phyloP scores from a whole-genome alignment of 2,113 vertebrate genomes.

The Cyrtonyx montezumae region DNA sequence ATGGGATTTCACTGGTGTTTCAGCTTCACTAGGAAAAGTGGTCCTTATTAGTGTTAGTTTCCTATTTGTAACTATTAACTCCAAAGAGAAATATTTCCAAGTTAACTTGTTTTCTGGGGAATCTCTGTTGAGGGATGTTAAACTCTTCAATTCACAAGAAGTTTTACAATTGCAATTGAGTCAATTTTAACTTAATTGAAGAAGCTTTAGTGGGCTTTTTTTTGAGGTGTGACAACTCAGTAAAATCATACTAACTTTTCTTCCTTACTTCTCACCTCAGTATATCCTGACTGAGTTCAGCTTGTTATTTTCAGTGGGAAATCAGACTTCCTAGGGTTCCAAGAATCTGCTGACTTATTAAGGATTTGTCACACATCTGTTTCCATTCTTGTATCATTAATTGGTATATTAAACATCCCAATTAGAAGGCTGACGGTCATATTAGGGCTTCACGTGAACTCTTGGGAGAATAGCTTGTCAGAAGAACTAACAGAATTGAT shows the following conservation, averaged over 20 bases:
- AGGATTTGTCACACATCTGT: not conserved
- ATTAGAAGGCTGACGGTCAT: not conserved
- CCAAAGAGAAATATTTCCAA: not conserved
- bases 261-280: not conserved
- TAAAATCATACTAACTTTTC: not conserved
- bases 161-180: not conserved
- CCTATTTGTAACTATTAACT: not conserved
- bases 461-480: not conserved
- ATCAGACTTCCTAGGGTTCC: not conserved
- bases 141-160: not conserved
- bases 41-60: not conserved
- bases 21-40: not conserved
- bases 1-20: not conserved
- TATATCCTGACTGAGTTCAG: not conserved
- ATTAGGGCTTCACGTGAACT: not conserved
- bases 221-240: not conserved
- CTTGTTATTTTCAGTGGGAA: not conserved
- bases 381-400: not conserved
- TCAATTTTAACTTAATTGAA: not conserved
- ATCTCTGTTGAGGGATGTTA: not conserved
- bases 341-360: not conserved
- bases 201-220: not conserved
- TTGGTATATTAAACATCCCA: not conserved
- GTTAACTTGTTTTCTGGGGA: not conserved
- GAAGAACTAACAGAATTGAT: not conserved